Conservation (phyloP, 2,888 invertebrate genomes). For the Chloroclysta siterata region DNA sequence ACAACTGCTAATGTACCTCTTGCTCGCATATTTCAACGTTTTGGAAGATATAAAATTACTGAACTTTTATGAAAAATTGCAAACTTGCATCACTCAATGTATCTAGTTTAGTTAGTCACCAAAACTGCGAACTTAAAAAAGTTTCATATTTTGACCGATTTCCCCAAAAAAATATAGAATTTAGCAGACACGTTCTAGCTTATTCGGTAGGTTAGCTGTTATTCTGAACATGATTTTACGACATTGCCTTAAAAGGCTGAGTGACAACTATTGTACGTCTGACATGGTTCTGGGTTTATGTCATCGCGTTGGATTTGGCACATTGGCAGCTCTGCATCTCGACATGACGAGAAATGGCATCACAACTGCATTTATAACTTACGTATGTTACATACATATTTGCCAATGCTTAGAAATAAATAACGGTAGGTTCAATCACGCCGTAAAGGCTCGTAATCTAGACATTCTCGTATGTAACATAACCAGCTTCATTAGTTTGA, state of each 20-base stretch:
- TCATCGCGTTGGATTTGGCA: constrained; percentile 24
- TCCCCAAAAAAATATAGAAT: constrained; percentile 7
- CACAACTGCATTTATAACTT: constrained; percentile 11
- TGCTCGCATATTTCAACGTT: too few species aligned
- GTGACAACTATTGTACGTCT: constrained; percentile 13
- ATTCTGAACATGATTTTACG: constrained; percentile 23
- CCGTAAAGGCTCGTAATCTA: too few species aligned
- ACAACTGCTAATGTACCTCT: too few species aligned
- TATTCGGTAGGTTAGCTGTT: constrained; percentile 3
- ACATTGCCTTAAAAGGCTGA: constrained; percentile 22
- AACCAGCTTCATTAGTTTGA: too few species aligned
- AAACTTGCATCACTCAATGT: too few species aligned
- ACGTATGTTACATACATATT: not conserved
- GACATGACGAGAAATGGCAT: constrained; percentile 10
- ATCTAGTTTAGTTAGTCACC: not conserved
- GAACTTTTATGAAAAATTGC: too few species aligned
- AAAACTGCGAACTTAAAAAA: not conserved
- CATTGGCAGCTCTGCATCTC: constrained; percentile 20
- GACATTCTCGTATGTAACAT: too few species aligned
- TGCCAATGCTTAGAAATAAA: not conserved
- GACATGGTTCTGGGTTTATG: constrained; percentile 25
- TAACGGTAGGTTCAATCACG: too few species aligned
- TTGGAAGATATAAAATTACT: too few species aligned
- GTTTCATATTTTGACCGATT: constrained; percentile 1
- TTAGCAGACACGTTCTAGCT: not conserved